phyloP scores from a whole-genome alignment of 2,113 vertebrate genomes.

The Pristiophorus japonicus region DNA sequence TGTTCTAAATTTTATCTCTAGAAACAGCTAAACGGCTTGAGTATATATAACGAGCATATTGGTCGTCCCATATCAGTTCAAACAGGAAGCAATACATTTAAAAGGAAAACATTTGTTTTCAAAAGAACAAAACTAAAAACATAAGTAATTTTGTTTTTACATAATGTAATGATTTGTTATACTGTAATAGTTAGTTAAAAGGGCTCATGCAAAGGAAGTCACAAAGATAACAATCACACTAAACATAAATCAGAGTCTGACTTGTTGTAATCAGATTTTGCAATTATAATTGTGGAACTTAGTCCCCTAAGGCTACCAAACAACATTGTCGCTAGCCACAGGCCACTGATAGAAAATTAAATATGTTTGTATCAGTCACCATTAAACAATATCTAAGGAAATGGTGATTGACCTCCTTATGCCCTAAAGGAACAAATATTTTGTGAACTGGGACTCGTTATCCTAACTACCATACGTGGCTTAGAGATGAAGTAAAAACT shows the following conservation, averaged over 20 bases:
- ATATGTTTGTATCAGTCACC: constrained; percentile 26
- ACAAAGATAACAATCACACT: constrained; percentile 36
- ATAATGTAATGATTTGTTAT: constrained; percentile 36
- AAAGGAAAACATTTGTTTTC: constrained; percentile 36
- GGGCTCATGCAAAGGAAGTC: constrained; percentile 33
- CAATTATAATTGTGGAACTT: constrained; percentile 30
- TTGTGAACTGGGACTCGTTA: constrained; percentile 34
- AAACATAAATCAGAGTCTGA: constrained; percentile 19
- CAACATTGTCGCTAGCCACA: constrained; percentile 19
- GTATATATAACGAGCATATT: neutral
- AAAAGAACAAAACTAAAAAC: constrained; percentile 8
- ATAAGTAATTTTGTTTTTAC: constrained; percentile 30
- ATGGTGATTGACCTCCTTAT: constrained; percentile 32
- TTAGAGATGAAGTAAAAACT: neutral
- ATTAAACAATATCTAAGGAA: constrained; percentile 33
- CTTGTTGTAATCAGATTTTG: constrained; percentile 31
- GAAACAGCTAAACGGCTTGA: neutral
- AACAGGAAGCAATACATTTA: constrained; percentile 33
- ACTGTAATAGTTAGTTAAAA: constrained; percentile 33
- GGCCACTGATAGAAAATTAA: constrained; percentile 32
- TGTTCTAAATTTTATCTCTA: constrained; percentile 31
- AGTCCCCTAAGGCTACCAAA: constrained; percentile 3
- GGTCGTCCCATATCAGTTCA: constrained; percentile 13
- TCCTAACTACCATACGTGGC: neutral
- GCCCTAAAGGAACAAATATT: constrained; percentile 25